Evolutionary conservation across 2,113 vertebrate genomes (phyloP), one percentile per base, ranked within the genome.

Genomic region (Entelurus aequoreus): DNA sequence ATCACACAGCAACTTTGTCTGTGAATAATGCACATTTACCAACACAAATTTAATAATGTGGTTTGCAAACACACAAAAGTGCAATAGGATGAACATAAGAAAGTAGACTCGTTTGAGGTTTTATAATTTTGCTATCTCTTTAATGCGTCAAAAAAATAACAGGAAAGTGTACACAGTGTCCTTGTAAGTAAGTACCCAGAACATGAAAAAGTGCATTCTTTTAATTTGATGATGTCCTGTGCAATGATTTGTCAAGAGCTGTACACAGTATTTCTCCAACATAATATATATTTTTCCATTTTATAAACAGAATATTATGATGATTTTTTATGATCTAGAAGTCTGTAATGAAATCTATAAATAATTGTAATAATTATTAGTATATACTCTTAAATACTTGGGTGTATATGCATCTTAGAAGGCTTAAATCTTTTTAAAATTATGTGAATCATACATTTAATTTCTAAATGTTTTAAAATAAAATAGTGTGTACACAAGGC

Each of bases 401-500:
- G 70, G 60, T 69, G 65, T 51, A 69, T 82, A 72, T 75, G 52
- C 53, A 67, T 83, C 48, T 64, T 77, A 72, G 77, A 76, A 69
- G 71, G 78, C 56, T 89, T 83, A 72, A 85, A 72, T 83, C 60
- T 83, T 60, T 91, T 90, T 89, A 89, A 91, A 87, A 88, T 74
- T 80, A 84, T 68, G 58, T 74, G 42, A 76, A 79, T 80, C 35
- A 69, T 88, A 83, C 82, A 69, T 75, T 78, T 74, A 65, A 68
- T 75, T 78, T 75, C 68, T 79, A 84, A 87, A 93, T 92, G 90
- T 93, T 93, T 95, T 91, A 2, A 3, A 95, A 92, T 92, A 94
- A 96, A 95, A 95, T 97, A 88, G 60, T 79, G 79, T 88, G 92
- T 95, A 93, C 90, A 94, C 88, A 90, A 90, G 93, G 89, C 91